phyloP scores from a whole-genome alignment of 1,140 invertebrate genomes.

The Cardiocondyla obscurior region DNA sequence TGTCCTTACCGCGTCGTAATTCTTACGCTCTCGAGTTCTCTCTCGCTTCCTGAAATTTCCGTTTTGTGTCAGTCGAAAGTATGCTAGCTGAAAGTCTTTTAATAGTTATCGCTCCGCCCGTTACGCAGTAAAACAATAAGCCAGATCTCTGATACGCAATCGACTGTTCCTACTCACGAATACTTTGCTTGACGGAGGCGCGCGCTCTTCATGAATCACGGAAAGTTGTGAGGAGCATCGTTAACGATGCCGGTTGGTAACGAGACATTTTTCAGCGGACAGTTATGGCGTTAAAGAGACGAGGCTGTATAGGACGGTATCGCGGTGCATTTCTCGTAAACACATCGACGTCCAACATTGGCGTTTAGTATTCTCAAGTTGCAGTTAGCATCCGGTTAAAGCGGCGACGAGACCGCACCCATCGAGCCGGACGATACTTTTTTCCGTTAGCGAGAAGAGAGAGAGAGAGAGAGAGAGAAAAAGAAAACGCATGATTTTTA shows the following conservation, averaged over 20 bases:
- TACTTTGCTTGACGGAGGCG: not conserved
- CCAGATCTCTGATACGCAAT: not conserved
- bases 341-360: conserved; percentile 68
- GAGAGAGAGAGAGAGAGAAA: not conserved
- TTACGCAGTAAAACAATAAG: not conserved
- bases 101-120: not conserved
- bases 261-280: conserved; percentile 43
- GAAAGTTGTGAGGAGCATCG: not conserved
- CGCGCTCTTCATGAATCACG: not conserved
- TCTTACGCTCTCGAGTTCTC: too few species aligned
- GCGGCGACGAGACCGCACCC: conserved; percentile 73
- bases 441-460: conserved; percentile 33
- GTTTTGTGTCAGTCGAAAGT: too few species aligned
- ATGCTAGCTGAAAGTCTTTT: too few species aligned
- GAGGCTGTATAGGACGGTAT: conserved; percentile 24
- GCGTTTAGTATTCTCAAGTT: conserved; percentile 80
- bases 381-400: conserved; percentile 80
- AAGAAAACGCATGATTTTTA: too few species aligned
- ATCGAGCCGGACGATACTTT: conserved; percentile 58
- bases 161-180: too few species aligned
- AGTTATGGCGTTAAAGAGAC: conserved; percentile 6
- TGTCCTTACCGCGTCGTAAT: too few species aligned
- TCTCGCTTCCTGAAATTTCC: too few species aligned
- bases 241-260: not conserved
- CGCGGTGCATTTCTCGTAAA: conserved; percentile 74